These are phyloP conservation scores for Dicyrtomina minuta DNA, from an alignment of 2,888 invertebrate genomes.

Conservation along the genomic window DNA sequence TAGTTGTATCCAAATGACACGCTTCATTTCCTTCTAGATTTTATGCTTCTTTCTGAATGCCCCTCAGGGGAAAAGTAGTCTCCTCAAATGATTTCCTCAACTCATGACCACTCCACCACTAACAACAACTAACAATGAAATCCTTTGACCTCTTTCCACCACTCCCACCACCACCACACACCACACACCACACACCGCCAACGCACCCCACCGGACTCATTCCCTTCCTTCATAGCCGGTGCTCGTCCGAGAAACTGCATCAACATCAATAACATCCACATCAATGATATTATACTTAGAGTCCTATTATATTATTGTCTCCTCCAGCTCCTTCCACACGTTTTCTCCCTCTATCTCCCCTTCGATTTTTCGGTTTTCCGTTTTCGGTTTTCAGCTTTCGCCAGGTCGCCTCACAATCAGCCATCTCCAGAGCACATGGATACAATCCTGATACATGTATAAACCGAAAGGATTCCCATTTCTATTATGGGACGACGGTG, in stretches of 20 bases:
- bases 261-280: neutral
- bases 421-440: neutral
- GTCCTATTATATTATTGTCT: too few species aligned
- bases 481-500: too few species aligned
- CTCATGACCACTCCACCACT: conserved; percentile 24
- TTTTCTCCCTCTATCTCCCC: neutral
- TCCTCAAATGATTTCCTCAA: conserved; percentile 16
- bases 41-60: conserved; percentile 33
- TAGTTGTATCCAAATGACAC: conserved; percentile 36
- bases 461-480: neutral
- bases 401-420: neutral
- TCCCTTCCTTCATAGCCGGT: neutral
- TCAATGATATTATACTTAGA: neutral
- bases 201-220: neutral
- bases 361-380: neutral
- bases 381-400: neutral
- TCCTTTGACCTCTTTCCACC: neutral
- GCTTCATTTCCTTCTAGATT: conserved; percentile 38
- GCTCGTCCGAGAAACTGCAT: too few species aligned
- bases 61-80: conserved; percentile 27
- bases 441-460: neutral
- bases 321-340: neutral
- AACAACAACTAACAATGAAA: conserved; percentile 6
- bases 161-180: neutral
- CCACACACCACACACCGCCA: neutral